These are phyloP conservation scores for Proterorhinus semilunaris DNA, from an alignment of 2,113 vertebrate species.

Conservation along the genomic window DNA sequence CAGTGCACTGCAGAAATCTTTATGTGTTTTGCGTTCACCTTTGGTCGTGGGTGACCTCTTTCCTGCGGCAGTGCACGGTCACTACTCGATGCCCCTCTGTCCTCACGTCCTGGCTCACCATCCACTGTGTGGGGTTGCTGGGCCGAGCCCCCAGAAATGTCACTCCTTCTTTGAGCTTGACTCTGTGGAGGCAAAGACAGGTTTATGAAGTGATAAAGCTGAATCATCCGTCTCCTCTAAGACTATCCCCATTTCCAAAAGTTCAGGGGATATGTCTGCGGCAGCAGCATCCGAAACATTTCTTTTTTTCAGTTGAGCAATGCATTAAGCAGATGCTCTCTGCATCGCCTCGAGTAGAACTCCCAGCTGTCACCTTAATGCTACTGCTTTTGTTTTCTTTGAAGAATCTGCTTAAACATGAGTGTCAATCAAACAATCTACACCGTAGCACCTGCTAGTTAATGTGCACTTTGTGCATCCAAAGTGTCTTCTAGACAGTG, in stretches of 20 bases:
- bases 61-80: slow-evolving; percentile 86
- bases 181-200: slow-evolving; percentile 71
- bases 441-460: slow-evolving; percentile 20
- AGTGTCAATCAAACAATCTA: slow-evolving; percentile 26
- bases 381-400: slow-evolving; percentile 10
- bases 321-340: slow-evolving; percentile 41
- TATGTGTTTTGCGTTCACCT: slow-evolving; percentile 70
- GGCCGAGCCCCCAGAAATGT: slow-evolving; percentile 81
- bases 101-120: slow-evolving; percentile 81
- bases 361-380: slow-evolving; percentile 42
- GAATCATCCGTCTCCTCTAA: background rate
- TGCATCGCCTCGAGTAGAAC: slow-evolving; percentile 30
- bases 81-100: slow-evolving; percentile 79
- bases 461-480: background rate
- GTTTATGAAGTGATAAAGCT: background rate
- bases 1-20: background rate
- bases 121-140: slow-evolving; percentile 87
- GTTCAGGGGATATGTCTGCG: slow-evolving; percentile 1
- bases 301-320: slow-evolving; percentile 9
- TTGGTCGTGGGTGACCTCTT: slow-evolving; percentile 69
- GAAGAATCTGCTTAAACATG: slow-evolving; percentile 16
- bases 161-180: slow-evolving; percentile 90
- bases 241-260: slow-evolving; percentile 10
- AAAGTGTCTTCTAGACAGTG: slow-evolving; percentile 1
- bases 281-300: slow-evolving; percentile 31